Base-by-base conservation (phyloP, 2,888 invertebrate species). In the Trachelus stipa region DNA sequence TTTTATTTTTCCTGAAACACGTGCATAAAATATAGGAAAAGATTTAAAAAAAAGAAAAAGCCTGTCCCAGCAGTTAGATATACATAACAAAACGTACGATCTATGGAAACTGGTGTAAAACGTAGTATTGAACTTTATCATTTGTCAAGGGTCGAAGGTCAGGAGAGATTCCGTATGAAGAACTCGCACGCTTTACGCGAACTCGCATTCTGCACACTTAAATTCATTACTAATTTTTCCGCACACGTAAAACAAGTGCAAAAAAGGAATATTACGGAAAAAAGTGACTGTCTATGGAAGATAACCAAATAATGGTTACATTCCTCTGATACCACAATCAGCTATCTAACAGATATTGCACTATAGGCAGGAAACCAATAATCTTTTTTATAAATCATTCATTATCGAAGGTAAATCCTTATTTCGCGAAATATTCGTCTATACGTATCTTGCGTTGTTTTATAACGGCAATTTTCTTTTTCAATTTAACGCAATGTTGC, bases 1-100 rank as follows among this genome's bases (percentile, higher is more conserved):
- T 79, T 76, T 79, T 34, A 56, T 56, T 56, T 56, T 56, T 56
- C 56, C 56, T 56, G 56, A 56, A 56, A 23, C 6, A 40, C 15
- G 56, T 23, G 2, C 9, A 23, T 23, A 56, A 56, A 9, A 56
- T 56, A 15, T 56, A 56, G 23, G 6, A 40, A 40, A 40, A 40
- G 15, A 56, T 37, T 37, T 4, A 12, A 56, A 56, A 35, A 34
- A 40, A 40, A 40, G 9, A 2, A 56, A 23, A 23, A 23, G 23
- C 56, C 56, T 23, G 56, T 23, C 23, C 9, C 56, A 56, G 15
- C 56, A 23, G 2, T 56, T 56, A 56, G 56, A 23, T 23, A 56
- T 9, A 23, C 23, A 56, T 23, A 56, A 56, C 56, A 56, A 56
- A 56, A 56, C 6, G 9, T 15, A 56, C 23, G 56, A 56, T 56